Conservation (phyloP, 1,140 invertebrate genomes). For the Delia radicum region DNA sequence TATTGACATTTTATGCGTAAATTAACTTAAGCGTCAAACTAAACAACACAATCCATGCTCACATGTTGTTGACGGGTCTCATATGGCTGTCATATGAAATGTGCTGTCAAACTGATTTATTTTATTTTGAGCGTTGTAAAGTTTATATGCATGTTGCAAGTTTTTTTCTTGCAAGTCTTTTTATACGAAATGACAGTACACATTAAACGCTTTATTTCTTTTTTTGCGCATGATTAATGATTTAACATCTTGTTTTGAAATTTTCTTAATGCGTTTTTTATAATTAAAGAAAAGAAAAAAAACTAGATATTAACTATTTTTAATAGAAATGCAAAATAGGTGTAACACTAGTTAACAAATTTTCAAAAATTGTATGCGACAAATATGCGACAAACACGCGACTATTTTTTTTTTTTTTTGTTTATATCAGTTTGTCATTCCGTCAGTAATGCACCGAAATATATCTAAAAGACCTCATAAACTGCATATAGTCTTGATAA, state of each 20-base stretch:
- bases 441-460: no score
- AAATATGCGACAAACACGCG: no score
- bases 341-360: no score
- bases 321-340: no score
- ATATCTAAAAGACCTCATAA: no score
- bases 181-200: constrained; percentile 12
- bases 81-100: constrained; percentile 20
- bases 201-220: constrained; percentile 14
- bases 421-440: no score
- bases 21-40: constrained; percentile 18
- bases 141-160: not conserved
- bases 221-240: constrained; percentile 7
- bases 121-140: constrained; percentile 4
- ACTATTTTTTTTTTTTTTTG: no score
- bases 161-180: not conserved
- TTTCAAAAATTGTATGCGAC: no score
- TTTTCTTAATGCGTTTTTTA: constrained; percentile 11
- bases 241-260: constrained; percentile 19
- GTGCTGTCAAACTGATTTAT: constrained; percentile 19
- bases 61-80: not conserved
- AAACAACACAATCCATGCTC: not conserved
- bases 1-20: constrained; percentile 23
- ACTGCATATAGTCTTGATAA: no score
- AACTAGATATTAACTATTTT: no score
- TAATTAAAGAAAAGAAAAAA: not conserved